Conservation (phyloP, 1,140 invertebrate genomes). For the Apis dorsata region DNA sequence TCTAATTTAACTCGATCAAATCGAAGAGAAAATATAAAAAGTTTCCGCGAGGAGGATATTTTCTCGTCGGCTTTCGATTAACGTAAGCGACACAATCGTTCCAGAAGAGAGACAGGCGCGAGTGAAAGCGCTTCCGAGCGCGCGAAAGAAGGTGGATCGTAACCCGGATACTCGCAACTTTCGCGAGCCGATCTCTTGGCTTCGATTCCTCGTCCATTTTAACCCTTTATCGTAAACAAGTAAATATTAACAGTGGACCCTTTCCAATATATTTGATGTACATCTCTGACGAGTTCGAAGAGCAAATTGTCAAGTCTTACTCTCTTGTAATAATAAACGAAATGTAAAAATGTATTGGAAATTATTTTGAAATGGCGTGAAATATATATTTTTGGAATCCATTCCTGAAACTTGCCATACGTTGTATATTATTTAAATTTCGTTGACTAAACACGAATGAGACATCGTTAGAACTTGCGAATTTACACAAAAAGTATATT, state of each 20-base stretch:
- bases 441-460: no score
- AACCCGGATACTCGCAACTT: slow-evolving; percentile 64
- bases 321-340: no score
- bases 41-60: not conserved
- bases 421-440: no score
- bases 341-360: no score
- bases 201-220: not conserved
- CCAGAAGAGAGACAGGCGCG: slow-evolving; percentile 30
- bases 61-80: slow-evolving; percentile 38
- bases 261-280: not conserved
- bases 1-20: not conserved
- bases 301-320: no score
- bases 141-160: slow-evolving; percentile 59
- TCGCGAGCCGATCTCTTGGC: slow-evolving; percentile 49
- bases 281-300: no score
- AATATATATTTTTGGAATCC: no score
- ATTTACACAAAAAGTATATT: no score
- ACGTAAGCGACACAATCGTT: slow-evolving; percentile 37
- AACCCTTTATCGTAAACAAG: not conserved
- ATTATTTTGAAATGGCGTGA: no score
- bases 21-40: not conserved
- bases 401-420: no score
- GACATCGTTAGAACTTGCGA: no score
- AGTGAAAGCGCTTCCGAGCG: slow-evolving; percentile 64
- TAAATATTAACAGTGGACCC: not conserved